Base-by-base conservation (phyloP, 2,113 vertebrate genomes). In the Carassius auratus region DNA sequence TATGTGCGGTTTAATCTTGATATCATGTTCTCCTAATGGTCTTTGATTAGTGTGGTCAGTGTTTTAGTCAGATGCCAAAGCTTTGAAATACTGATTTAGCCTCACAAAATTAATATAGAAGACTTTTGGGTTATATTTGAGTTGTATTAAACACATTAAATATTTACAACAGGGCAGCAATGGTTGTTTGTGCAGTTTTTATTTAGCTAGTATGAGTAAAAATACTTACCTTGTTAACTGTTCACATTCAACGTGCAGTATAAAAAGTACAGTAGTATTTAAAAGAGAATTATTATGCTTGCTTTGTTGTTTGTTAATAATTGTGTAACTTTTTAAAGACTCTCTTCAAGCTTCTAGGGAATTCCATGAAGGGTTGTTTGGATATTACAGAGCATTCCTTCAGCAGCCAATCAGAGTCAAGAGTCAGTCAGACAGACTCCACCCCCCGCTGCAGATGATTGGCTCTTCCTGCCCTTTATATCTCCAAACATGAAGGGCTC, bases 381-480 rank as follows among this genome's bases (percentile, higher is more conserved):
- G 36, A 59, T 45, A 30, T 50, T 26, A 55, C 76, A 55, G 8
- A 74, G 19, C 7, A 12, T 64, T 23, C 26, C 6, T 61, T 69
- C 33, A 7, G 42, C 8, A 42, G 42, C 42, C 42, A 42, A 42
- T 42, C 42, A 42, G 42, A 42, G 55, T 42, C 19, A 19, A 19
- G 55, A 83, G 66, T 76, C 21, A 79, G 64, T 71, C 57, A 33
- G 15, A 6, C 55, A 26, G 36, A 69, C 71, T 89, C 90, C 93
- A 3, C 92, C 92, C 21, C 87, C 87, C 14, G 69, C 3, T n/a
- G 84, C 26, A 76, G 12, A n/a, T 89, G 83, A 91, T 89, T 93
- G 93, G 93, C 75, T 91, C 6, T 1, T 2, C 9, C 6, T 42
- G 26, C 19, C 71, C 80, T 82, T 69, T 83, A 87, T 88, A 69